A percentile compares a stretch with the other conserved stretches of the same genome.
phyloP scores from a whole-genome alignment of 2,113 vertebrate species.

The Ploceus nigricollis region DNA sequence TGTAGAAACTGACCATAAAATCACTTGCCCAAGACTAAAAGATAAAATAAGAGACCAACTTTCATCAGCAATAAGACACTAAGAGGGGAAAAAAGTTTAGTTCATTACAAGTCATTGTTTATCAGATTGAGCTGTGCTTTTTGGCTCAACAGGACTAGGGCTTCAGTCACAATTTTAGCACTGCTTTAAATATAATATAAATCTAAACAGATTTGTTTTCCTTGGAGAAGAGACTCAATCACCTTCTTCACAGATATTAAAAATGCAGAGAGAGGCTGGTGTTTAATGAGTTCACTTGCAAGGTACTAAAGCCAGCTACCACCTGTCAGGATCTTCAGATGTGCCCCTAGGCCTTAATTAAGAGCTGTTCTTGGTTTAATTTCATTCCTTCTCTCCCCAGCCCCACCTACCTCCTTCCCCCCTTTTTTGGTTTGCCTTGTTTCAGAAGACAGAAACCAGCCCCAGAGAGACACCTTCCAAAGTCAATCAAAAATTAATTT shows the following conservation, averaged over 20 bases:
- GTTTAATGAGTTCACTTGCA: conserved; percentile 36
- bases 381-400: conserved; percentile 16
- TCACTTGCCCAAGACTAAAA: conserved; percentile 37
- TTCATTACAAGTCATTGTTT: fast-evolving
- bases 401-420: conserved; percentile 20
- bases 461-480: conserved; percentile 8
- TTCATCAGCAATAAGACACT: neutral
- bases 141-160: neutral
- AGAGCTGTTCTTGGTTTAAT: conserved; percentile 61
- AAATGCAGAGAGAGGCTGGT: neutral
- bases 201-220: neutral
- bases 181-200: neutral
- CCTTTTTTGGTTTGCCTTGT: neutral
- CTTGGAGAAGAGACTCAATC: neutral
- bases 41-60: neutral
- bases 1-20: neutral
- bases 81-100: neutral
- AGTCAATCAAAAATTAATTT: conserved; percentile 68
- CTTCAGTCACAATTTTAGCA: neutral
- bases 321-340: conserved; percentile 25
- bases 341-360: conserved; percentile 63
- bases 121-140: neutral
- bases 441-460: conserved; percentile 44
- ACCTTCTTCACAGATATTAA: neutral
- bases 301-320: conserved; percentile 23